A percentile compares a stretch with the other conserved stretches of the same genome.
These are phyloP conservation scores for Eristalinus aeneus DNA, from an alignment of 2,888 invertebrate species.

Conservation along the genomic window DNA sequence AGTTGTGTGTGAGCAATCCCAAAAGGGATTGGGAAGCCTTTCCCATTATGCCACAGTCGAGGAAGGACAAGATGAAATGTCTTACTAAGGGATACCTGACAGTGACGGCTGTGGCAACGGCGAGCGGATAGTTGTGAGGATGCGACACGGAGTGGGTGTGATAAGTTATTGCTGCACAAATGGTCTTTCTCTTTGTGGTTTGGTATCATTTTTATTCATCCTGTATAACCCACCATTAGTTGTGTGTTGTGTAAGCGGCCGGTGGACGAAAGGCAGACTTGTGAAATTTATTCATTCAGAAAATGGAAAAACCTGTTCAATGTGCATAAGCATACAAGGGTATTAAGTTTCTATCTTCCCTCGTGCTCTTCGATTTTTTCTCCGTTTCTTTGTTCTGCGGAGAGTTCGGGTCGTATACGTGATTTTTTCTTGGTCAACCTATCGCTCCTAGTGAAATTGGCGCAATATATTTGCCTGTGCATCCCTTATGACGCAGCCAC, in stretches of 20 bases:
- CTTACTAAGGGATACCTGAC: conserved; percentile 11
- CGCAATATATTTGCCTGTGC: neutral
- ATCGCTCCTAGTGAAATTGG: neutral
- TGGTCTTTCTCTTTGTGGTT: conserved; percentile 6
- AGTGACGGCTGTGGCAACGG: neutral
- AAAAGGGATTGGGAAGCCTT: conserved; percentile 14
- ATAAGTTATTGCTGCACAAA: conserved; percentile 33
- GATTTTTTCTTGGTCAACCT: neutral
- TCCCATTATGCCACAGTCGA: conserved; percentile 5
- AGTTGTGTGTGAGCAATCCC: conserved; percentile 30
- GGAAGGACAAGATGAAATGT: conserved; percentile 8
- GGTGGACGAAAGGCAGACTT: neutral
- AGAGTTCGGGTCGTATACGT: neutral
- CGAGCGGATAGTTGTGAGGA: neutral
- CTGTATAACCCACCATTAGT: conserved; percentile 3
- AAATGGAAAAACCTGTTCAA: conserved; percentile 32
- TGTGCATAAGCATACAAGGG: neutral
- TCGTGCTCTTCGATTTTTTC: neutral
- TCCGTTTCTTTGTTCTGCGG: neutral
- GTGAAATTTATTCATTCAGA: conserved; percentile 34
- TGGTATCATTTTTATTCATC: conserved; percentile 18
- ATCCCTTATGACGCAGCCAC: neutral
- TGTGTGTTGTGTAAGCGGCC: neutral
- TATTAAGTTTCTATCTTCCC: neutral
- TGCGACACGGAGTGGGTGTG: neutral